Base-by-base conservation (phyloP, 2,113 vertebrate genomes). In the Osmerus eperlanus region DNA sequence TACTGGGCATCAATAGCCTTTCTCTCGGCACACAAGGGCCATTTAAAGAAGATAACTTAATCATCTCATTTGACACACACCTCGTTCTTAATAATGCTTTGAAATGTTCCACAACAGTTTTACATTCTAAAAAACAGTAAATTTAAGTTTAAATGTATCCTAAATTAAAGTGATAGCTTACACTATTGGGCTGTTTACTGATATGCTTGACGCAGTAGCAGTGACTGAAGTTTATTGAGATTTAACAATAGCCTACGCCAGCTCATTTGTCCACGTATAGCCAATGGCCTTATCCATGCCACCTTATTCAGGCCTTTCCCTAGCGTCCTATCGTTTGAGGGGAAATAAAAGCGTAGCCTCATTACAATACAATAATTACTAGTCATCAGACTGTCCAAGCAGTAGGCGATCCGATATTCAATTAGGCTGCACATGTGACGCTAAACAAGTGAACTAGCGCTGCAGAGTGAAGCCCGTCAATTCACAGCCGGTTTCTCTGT, bases 381-480 rank as follows among this genome's bases (percentile, higher is more conserved):
- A 3, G 28, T 29, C 62, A 64, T 8, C 32, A 32, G 41, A 64
- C 62, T 64, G 28, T 64, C 62, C 29, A 64, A 62, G 28, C 62
- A n/a, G 62, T n/a, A 32, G 2, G 15, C 16, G 28, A 28, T 19
- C 8, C 29, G 18, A 32, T 32, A 64, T 18, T 18, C 16, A 32
- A n/a, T 62, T 18, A 64, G 3, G 28, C 14, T 64, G 62, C 14
- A 16, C 62, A 36, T 29, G 62, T 16, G 62, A 41, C 18, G 28
- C 29, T 36, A 6, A 64, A 64, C 28, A 64, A 25, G 21, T 71
- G 29, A 16, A 52, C 73, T 75, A 62, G 78, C 74, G 67, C 78
- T 67, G 69, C 78, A 80, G 70, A 77, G 78, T 78, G 77, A 78
- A 75, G 76, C 81, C 72, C 75, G 75, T 71, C 75, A 71, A 71